Base-by-base conservation (phyloP, 2,888 invertebrate species). In the Cyrtodaria siliqua region DNA sequence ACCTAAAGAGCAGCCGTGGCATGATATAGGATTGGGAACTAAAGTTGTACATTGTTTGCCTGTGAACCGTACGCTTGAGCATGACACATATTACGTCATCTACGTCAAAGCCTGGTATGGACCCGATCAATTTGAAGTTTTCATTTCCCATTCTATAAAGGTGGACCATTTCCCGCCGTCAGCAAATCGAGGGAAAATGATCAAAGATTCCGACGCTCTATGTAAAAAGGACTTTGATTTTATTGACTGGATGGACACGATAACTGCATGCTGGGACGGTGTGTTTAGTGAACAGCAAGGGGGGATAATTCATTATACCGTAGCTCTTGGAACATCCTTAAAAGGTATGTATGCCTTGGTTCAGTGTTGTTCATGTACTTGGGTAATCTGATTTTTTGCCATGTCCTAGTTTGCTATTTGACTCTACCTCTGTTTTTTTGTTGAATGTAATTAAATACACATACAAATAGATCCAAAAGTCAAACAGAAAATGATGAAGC, bases 21-120 rank as follows among this genome's bases (percentile, higher is more conserved):
- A 69, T 29, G 84, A 84, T 60, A 57, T 79, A 23, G 82, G 85
- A 18, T 52, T 49, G 8, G 9, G 53, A 29, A 56, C 38, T 9
- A 29, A 63, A 2, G 40, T 66, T 4, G 44, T 72, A 8, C 60
- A 79, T 55, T 86, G 86, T 52, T 44, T 83, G 20, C 79, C 79
- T 4, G 16, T 9, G 3, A 56, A 52, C 2, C 52, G 47, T 12
- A 14, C 49, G 9, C 55, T 86, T 0, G 24, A 24, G 14, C 70
- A 78, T 44, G 67, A 61, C 2, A 44, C 50, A 14, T 16, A 49
- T 0, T 86, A 86, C 49, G 29, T 73, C 9, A 53, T 78, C 8
- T 82, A 85, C 55, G 75, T 85, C 0, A 66, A 73, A 42, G 75
- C 70, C 0, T 86, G 86, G 85, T 52, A 64, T 33, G 56, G 72